Evolutionary conservation across 23 tunicate genomes (phyloP), one percentile per base, ranked within the genome.

Genomic region (Pegea sp.): DNA sequence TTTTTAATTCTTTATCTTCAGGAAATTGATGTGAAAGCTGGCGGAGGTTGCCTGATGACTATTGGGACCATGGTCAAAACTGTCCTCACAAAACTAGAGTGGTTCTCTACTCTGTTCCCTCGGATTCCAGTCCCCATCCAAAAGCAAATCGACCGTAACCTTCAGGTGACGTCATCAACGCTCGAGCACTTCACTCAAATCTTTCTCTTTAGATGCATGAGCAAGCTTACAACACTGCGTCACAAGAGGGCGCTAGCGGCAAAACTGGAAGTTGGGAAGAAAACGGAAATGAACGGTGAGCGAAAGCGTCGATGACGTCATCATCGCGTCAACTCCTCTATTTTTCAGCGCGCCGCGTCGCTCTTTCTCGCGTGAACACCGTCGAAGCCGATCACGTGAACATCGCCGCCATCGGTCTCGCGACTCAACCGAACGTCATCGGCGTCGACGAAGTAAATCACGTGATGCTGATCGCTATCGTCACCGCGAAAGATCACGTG

Each of bases 61-160:
- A 87, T 87, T 3, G 96, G 96, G 13, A 60, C 55, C 68, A 75
- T 87, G 78, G 62, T 69, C 2, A 31, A 78, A 28, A 69, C 72
- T 32, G 71, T 75, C 6, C 78, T 86, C 22, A 75, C 87, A 2
- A 75, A 86, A 32, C 65, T 86, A 3, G 89, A 88, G 1, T 88
- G 97, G 97, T 88, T 76, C 56, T 65, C 77, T 26, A 88, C 97
- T 22, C 65, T 88, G n/a, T 76, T 88, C 48, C 97, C 97, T 0
- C 44, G 97, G 1, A 88, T 88, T 24, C 97, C 97, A 42, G 94
- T 81, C 13, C 94, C 94, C 0, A 73, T 81, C 31, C 84, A 81
- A 31, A 81, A 81, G 63, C 66, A 54, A 27, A 67, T 81, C 27
- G 84, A 81, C 26, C 78, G 71, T 53, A 66, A 61, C 21, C 33